phyloP scores from a whole-genome alignment of 2,888 invertebrate genomes.

The Thumatha senex region DNA sequence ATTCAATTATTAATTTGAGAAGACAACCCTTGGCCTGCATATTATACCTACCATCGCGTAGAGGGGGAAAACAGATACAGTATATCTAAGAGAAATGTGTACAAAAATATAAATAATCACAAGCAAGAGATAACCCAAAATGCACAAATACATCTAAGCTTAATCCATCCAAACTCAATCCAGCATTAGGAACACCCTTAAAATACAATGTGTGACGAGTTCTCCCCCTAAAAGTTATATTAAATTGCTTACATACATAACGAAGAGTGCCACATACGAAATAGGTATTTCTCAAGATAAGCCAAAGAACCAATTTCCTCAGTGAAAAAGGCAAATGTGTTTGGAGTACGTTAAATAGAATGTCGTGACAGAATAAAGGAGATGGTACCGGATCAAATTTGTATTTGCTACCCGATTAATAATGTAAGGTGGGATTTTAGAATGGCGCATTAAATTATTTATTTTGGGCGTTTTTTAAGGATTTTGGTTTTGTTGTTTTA shows the following conservation, averaged over 20 bases:
- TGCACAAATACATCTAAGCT: background rate
- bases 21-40: too few species aligned
- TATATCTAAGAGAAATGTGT: too few species aligned
- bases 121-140: background rate
- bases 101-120: too few species aligned
- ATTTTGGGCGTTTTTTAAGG: constrained; percentile 19
- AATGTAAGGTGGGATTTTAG: constrained; percentile 39
- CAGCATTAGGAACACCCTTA: constrained; percentile 18
- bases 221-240: constrained; percentile 34
- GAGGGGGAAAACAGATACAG: too few species aligned
- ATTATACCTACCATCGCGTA: too few species aligned
- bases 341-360: constrained; percentile 55
- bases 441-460: constrained; percentile 47
- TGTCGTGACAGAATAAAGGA: constrained; percentile 48
- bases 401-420: constrained; percentile 48
- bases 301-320: constrained; percentile 58
- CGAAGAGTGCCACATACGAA: constrained; percentile 29
- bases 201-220: constrained; percentile 28
- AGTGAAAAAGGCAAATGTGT: constrained; percentile 50
- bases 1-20: too few species aligned
- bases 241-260: constrained; percentile 45
- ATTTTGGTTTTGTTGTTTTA: too few species aligned
- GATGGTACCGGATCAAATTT: constrained; percentile 48
- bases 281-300: constrained; percentile 42
- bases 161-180: constrained; percentile 6